A percentile compares a stretch with the other conserved stretches of the same genome.
phyloP scores from a whole-genome alignment of 2,888 invertebrate species.

The Ditylenchus weischeri region DNA sequence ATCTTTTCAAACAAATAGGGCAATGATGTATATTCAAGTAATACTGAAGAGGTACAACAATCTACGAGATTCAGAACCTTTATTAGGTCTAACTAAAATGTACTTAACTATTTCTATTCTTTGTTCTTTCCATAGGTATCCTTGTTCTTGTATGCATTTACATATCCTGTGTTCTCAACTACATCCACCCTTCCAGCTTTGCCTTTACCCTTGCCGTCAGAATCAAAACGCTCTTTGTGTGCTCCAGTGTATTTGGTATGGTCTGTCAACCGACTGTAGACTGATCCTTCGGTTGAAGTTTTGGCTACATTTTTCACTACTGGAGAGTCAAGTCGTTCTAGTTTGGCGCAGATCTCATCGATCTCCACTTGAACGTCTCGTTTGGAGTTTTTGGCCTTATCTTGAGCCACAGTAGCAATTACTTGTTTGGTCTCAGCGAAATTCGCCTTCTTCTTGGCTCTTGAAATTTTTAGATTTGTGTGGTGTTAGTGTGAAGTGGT shows the following conservation, averaged over 20 bases:
- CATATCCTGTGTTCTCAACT: conserved; percentile 51
- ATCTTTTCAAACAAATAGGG: too few species aligned
- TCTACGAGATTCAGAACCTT: too few species aligned
- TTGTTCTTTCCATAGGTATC: conserved; percentile 57
- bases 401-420: conserved; percentile 52
- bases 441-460: conserved; percentile 58
- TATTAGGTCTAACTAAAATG: too few species aligned
- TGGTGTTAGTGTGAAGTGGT: not conserved
- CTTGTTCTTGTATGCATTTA: conserved; percentile 60
- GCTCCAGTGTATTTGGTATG: conserved; percentile 54
- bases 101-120: conserved; percentile 13
- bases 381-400: conserved; percentile 50
- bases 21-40: too few species aligned
- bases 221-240: conserved; percentile 59
- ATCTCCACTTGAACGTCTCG: conserved; percentile 54
- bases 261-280: conserved; percentile 57
- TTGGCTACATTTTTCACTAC: conserved; percentile 49
- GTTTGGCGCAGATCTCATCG: conserved; percentile 53
- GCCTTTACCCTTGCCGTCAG: conserved; percentile 57
- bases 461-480: conserved; percentile 26
- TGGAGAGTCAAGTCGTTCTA: conserved; percentile 53
- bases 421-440: conserved; percentile 58
- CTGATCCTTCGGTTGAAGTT: conserved; percentile 42
- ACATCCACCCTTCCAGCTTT: conserved; percentile 24
- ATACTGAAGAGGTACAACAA: too few species aligned